These are phyloP conservation scores for Cybosia mesomella DNA, from an alignment of 2,888 invertebrate genomes.

Conservation along the genomic window DNA sequence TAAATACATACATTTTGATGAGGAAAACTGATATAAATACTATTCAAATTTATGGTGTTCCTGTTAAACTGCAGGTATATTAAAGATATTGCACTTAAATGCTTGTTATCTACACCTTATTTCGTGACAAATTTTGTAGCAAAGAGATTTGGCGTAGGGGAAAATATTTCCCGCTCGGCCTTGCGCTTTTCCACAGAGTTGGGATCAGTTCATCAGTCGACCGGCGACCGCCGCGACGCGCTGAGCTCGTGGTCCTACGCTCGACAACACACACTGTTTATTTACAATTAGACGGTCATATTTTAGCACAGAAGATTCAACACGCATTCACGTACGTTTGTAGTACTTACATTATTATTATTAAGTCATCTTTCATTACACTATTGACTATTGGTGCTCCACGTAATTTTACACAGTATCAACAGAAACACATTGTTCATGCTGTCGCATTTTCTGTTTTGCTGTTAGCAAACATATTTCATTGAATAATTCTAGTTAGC, in stretches of 20 bases:
- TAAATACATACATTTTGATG: neutral
- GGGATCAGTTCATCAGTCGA: conserved; percentile 75
- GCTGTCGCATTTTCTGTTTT: conserved; percentile 55
- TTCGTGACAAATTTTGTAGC: neutral
- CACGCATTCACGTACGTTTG: conserved; percentile 74
- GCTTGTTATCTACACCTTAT: neutral
- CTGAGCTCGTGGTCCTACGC: conserved; percentile 60
- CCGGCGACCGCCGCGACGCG: conserved; percentile 75
- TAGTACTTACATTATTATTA: conserved; percentile 41
- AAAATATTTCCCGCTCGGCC: conserved; percentile 62
- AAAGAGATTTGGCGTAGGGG: conserved; percentile 39
- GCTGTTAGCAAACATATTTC: conserved; percentile 22
- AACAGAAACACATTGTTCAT: conserved; percentile 60
- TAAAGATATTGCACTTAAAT: no score
- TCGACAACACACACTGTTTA: conserved; percentile 71
- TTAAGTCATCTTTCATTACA: conserved; percentile 43
- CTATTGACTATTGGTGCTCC: conserved; percentile 27
- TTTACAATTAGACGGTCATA: conserved; percentile 71
- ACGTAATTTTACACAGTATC: conserved; percentile 43
- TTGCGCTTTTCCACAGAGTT: conserved; percentile 54
- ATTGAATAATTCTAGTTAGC: conserved; percentile 3
- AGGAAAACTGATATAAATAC: neutral
- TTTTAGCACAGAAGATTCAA: conserved; percentile 68
- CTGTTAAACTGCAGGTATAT: neutral
- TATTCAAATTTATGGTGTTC: neutral